phyloP scores from a whole-genome alignment of 2,797 vertebrate genomes.

The Amniataba percoides region DNA sequence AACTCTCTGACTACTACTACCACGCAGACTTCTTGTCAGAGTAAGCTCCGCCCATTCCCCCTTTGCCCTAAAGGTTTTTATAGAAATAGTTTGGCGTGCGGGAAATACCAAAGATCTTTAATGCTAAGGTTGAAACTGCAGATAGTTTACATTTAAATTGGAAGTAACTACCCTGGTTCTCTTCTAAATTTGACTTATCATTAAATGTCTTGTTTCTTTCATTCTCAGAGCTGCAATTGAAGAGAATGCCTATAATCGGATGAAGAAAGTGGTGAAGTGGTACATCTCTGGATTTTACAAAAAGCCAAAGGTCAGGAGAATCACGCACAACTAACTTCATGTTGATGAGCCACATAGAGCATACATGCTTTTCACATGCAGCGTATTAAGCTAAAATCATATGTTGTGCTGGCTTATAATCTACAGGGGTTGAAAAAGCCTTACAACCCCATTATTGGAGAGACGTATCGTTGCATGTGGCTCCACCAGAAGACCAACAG shows the following conservation, averaged over 20 bases:
- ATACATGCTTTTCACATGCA: not conserved
- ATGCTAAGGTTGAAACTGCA: not conserved
- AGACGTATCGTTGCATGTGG: constrained; percentile 97
- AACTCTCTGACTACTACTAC: constrained; percentile 98
- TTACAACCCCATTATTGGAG: constrained; percentile 98
- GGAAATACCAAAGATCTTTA: not conserved
- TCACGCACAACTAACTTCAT: not conserved
- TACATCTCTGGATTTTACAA: constrained; percentile 99
- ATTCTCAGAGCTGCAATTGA: constrained; percentile 92
- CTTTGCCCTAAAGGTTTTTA: no score
- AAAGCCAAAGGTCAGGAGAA: constrained; percentile 92
- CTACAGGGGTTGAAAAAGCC: constrained; percentile 97
- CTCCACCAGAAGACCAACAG: constrained; percentile 95
- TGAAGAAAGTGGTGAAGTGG: constrained; percentile 99
- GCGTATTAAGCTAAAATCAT: not conserved
- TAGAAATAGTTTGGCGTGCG: not conserved
- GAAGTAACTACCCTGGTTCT: not conserved
- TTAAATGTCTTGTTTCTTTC: not conserved
- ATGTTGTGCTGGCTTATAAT: not conserved
- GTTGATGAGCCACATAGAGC: not conserved
- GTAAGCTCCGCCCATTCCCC: constrained; percentile 82
- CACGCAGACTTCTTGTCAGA: constrained; percentile 97
- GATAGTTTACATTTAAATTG: not conserved
- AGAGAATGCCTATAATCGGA: constrained; percentile 95
- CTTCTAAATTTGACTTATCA: not conserved